Evolutionary conservation across 1,140 invertebrate species (phyloP).

Genomic region (Steinernema feltiae): DNA sequence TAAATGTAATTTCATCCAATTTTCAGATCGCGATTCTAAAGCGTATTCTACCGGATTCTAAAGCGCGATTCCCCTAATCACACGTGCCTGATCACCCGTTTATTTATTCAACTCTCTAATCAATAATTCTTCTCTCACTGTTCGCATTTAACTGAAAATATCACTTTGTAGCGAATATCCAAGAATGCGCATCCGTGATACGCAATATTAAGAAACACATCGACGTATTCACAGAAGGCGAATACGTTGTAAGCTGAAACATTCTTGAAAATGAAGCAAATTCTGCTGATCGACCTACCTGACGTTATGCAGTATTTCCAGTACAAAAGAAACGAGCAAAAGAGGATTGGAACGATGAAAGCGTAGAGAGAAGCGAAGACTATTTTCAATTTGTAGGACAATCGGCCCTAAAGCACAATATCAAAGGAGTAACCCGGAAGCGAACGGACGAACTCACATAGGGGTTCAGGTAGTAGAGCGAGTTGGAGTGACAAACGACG

Average conservation of each 20-base stretch:
- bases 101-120: too few species aligned
- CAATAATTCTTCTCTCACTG: too few species aligned
- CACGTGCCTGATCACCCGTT: too few species aligned
- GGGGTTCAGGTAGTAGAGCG: slow-evolving; percentile 48
- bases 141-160: slow-evolving; percentile 32
- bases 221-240: slow-evolving; percentile 43
- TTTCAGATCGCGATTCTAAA: too few species aligned
- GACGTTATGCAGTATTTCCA: slow-evolving; percentile 50
- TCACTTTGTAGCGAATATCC: slow-evolving; percentile 47
- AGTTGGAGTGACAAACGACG: slow-evolving; percentile 44
- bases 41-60: too few species aligned
- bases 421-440: background rate
- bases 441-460: slow-evolving; percentile 38
- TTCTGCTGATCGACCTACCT: slow-evolving; percentile 31
- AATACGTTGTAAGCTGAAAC: slow-evolving; percentile 51
- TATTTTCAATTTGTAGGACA: slow-evolving; percentile 44
- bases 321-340: slow-evolving; percentile 46
- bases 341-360: slow-evolving; percentile 46
- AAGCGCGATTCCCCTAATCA: too few species aligned
- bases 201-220: slow-evolving; percentile 44
- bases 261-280: background rate
- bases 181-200: slow-evolving; percentile 53
- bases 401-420: slow-evolving; percentile 10
- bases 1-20: too few species aligned
- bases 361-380: slow-evolving; percentile 43